Evolutionary conservation across 1,140 invertebrate species (phyloP), one percentile per base, ranked within the genome.

Genomic region (Drosophila grimshawi): DNA sequence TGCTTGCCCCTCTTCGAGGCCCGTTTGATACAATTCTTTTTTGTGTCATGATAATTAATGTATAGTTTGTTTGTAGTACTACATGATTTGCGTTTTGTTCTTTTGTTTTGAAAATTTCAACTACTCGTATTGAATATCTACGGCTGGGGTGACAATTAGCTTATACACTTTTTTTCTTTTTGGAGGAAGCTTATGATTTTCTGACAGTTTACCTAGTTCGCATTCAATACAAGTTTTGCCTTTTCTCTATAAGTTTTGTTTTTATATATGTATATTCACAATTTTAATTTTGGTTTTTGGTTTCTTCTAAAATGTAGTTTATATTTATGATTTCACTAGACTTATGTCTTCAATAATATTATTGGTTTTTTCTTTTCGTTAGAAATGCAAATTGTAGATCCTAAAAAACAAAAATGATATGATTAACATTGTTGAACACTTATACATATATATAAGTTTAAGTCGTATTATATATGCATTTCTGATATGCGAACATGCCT

Each of bases 401-500:
- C 56, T 59, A 56, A 63, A 60, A 51, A 67, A 53, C 35, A n/a
- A 30, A 86, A 80, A 79, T 80, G 53, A 81, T 78, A 80, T 72
- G 62, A 57, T 60, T 66, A 67, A 76, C 67, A 49, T 74, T 74
- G 39, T 43, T 74, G 70, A 82, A 86, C 76, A 80, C 80, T 80
- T 86, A 77, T 62, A 67, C 33, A 41, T 53, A 63, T 75, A 60
- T 63, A 52, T 53, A 46, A 55, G 64, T 73, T 67, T 37, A 53
- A 55, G 27, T 43, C 10, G 30, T 37, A 48, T 64, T 67, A 43
- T 70, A 63, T 51, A 73, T 60, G 80, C 61, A 71, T 63, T 65
- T 74, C 43, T 69, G 80, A 85, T 88, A 89, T 88, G 80, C 69
- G 56, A 78, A 72, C 32, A 89, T 88, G 85, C 85, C 74, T 90